These are phyloP conservation scores for Catocala fraxini DNA, from an alignment of 2,888 invertebrate species.

Conservation along the genomic window DNA sequence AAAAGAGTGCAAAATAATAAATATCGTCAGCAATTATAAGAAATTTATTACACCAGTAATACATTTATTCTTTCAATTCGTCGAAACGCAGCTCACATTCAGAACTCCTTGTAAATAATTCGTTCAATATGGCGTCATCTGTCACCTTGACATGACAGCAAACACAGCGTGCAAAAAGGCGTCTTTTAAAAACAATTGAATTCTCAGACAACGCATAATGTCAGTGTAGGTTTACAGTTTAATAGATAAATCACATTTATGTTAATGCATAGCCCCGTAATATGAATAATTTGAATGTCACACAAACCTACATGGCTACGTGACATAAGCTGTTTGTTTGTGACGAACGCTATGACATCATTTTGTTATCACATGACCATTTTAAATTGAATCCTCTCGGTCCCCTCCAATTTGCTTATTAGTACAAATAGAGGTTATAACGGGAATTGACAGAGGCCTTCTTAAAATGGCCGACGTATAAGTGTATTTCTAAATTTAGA, in stretches of 20 bases:
- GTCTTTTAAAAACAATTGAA: neutral
- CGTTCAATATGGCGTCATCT: too few species aligned
- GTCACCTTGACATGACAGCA: too few species aligned
- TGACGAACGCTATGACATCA: conserved; percentile 72
- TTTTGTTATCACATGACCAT: conserved; percentile 62
- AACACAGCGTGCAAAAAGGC: neutral
- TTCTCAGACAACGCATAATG: neutral
- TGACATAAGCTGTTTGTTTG: conserved; percentile 57
- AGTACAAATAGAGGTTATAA: conserved; percentile 52
- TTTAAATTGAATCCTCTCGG: conserved; percentile 56
- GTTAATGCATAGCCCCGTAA: conserved; percentile 27
- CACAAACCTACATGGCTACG: conserved; percentile 46
- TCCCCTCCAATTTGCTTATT: conserved; percentile 48
- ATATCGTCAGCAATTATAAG: too few species aligned
- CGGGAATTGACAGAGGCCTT: conserved; percentile 59
- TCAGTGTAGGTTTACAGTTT: neutral
- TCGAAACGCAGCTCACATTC: too few species aligned
- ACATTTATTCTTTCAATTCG: too few species aligned
- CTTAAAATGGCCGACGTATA: conserved; percentile 53
- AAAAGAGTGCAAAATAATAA: too few species aligned
- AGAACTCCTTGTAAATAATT: too few species aligned
- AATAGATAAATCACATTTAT: conserved; percentile 13
- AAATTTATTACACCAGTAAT: too few species aligned
- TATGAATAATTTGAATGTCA: conserved; percentile 45
- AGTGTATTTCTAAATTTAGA: conserved; percentile 81